Base-by-base conservation (phyloP, 2,797 vertebrate species). In the Gymnoscopelus microlampas region DNA sequence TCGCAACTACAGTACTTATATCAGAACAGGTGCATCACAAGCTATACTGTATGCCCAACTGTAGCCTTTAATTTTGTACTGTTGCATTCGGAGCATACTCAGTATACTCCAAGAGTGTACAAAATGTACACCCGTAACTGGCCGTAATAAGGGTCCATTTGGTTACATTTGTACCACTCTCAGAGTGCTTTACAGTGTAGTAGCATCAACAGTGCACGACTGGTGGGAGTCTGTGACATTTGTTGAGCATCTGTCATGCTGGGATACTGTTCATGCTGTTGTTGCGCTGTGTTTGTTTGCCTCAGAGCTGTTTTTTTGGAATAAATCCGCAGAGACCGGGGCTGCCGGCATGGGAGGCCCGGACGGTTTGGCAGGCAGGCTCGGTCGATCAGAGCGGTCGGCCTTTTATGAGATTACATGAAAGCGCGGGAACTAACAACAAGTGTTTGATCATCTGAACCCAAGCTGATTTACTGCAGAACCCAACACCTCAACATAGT, bases 401-500 rank as follows among this genome's bases (percentile, higher is more conserved):
- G 73, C 57, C 67, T 89, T 91, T 92, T 89, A 91, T 83, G 86
- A 89, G 89, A 87, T 87, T 76, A 89, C 80, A 89, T 90, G 81
- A 91, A 90, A 91, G 88, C 55, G 78, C 76, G 83, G 78, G 85
- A 87, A 91, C 87, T 86, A 83, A 81, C 71, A 71, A 84, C 78
- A 71, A 84, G 72, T 49, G 62, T 91, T 91, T 91, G 87, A 91
- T 90, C 87, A 82, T 78, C 54, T 19, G 73, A 86, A 73, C 86
- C 76, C 88, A 77, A 82, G 87, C 89, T 84, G 87, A 86, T 91
- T 91, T 88, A 89, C 79, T 82, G 70, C 77, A n/a, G 55, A 88
- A 86, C 80, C 71, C 80, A 87, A 88, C 88, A 87, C 86, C 78
- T 85, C 70, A 54, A 78, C 73, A 70, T 60, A 64, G 70, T 85